Conservation (phyloP, 2,888 invertebrate species). For the Corbicula japonica region DNA sequence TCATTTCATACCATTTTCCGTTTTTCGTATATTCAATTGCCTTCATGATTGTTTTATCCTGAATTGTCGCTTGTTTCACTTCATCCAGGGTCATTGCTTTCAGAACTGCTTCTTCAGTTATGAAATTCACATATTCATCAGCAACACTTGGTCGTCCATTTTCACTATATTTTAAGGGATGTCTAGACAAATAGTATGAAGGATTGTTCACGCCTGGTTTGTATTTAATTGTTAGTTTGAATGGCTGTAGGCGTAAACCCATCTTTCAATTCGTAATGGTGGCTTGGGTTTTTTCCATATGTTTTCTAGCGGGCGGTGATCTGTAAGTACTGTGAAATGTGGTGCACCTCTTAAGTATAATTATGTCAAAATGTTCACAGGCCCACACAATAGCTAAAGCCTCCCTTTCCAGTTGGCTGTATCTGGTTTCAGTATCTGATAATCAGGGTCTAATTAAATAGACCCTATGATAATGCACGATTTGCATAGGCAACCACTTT, state of each 20-base stretch:
- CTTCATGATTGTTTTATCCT: constrained; percentile 58
- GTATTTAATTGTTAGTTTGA: constrained; percentile 64
- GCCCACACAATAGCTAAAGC: constrained; percentile 73
- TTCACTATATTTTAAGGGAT: constrained; percentile 46
- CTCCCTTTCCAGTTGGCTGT: constrained; percentile 72
- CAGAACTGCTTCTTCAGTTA: constrained; percentile 51
- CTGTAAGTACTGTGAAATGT: constrained; percentile 68
- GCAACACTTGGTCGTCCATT: constrained; percentile 49
- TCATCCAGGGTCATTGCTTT: constrained; percentile 71
- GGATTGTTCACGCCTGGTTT: constrained; percentile 71
- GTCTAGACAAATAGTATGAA: constrained; percentile 70
- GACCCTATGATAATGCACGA: constrained; percentile 56
- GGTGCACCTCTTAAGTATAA: constrained; percentile 65
- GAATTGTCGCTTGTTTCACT: constrained; percentile 52
- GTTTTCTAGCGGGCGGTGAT: constrained; percentile 68
- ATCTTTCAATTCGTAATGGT: constrained; percentile 68
- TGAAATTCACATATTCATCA: constrained; percentile 70
- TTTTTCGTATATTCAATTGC: constrained; percentile 49
- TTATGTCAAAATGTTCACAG: constrained; percentile 68
- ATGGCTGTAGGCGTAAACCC: constrained; percentile 64
- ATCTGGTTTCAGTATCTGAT: constrained; percentile 65
- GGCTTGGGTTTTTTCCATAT: constrained; percentile 52
- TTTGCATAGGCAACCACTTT: constrained; percentile 63
- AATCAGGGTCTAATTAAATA: no score
- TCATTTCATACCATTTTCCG: constrained; percentile 56